Evolutionary conservation across 2,797 vertebrate species (phyloP), one percentile per base, ranked within the genome.

Genomic region (Trematomus bernacchii): DNA sequence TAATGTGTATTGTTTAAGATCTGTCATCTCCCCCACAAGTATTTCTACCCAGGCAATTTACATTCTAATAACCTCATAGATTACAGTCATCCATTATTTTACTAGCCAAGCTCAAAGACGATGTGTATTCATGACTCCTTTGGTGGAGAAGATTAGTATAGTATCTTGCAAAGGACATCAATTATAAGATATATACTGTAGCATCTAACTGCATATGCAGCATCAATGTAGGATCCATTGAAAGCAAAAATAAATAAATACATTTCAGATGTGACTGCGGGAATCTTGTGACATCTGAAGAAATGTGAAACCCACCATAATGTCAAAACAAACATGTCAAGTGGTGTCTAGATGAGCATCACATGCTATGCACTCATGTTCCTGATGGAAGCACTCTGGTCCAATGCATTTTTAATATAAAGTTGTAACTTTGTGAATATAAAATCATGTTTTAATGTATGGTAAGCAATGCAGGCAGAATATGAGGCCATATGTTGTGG

Each of bases 11-110:
- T 78, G 60, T 71, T 87, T 67, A 77, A 67, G 71, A 83, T 66
- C 43, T 75, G 60, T 80, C 58, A 77, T 80, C 74, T 74, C 42
- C 57, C 60, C 43, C 42, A 42, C 53, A 27, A 78, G 51, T 60
- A 75, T 77, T 77, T 76, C 80, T 66, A 62, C 66, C 37, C 70
- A 60, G 65, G 66, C 79, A 85, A 81, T 89, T 86, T 85, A 81
- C 84, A 88, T 84, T 83, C 68, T 88, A 89, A 91, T 88, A 76
- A 84, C 77, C 70, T 71, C 75, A 76, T 79, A 83, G 66, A 87
- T 87, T 81, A 83, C 47, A 77, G 54, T 75, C 70, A 87, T 90
- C 78, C 76, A 73, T 86, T 87, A 85, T 84, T 87, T 77, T 66
- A 67, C 70, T 19, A 70, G 67, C 51, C 73, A 53, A 46, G 73